phyloP scores from a whole-genome alignment of 2,113 vertebrate genomes.

The Odocoileus virginianus region DNA sequence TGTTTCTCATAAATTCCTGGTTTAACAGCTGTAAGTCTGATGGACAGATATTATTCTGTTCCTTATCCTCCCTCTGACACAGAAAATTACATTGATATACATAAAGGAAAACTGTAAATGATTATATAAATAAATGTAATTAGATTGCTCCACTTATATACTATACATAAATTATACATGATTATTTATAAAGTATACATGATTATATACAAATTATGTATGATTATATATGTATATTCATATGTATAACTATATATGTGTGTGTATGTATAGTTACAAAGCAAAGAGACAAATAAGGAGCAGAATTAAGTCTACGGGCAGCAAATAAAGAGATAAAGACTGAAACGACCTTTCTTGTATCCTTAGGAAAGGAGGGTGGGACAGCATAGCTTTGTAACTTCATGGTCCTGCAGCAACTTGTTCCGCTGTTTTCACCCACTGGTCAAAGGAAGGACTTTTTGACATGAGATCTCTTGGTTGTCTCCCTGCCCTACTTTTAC shows the following conservation, averaged over 20 bases:
- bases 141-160: not conserved
- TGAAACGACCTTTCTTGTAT: not conserved
- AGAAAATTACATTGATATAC: not conserved
- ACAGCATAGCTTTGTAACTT: not conserved
- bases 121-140: not conserved
- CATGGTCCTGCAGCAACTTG: not conserved
- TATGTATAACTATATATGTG: not conserved
- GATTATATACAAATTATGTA: not conserved
- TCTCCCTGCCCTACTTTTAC: not conserved
- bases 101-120: not conserved
- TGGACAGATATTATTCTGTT: not conserved
- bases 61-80: not conserved
- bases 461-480: not conserved
- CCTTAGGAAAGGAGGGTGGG: not conserved
- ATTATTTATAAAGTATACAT: not conserved
- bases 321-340: not conserved
- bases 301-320: not conserved
- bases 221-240: not conserved
- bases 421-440: not conserved
- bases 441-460: not conserved
- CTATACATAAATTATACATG: not conserved
- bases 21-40: not conserved
- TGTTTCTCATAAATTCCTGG: not conserved
- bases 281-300: not conserved
- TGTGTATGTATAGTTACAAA: not conserved